Conservation (phyloP, 2,113 vertebrate genomes). For the Hypomesus transpacificus region DNA sequence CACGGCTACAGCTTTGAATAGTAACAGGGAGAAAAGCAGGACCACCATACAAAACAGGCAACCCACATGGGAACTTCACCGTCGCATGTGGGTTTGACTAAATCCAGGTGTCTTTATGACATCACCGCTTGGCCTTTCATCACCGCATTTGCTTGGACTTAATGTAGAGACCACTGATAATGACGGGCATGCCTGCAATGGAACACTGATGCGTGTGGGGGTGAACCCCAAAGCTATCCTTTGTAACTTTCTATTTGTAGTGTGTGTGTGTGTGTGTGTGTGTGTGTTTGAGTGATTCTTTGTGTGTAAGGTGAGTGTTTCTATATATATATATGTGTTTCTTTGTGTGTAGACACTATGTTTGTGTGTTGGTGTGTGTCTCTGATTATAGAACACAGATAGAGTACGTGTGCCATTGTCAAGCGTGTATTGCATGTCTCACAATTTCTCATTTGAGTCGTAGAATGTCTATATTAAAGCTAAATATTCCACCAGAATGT, state of each 20-base stretch:
- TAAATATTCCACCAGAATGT: slow-evolving; percentile 21
- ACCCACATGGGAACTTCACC: background rate
- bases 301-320: background rate
- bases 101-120: slow-evolving; percentile 11
- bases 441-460: too few species aligned
- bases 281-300: background rate
- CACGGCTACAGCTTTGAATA: slow-evolving; percentile 26
- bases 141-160: background rate
- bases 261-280: slow-evolving; percentile 7
- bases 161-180: background rate
- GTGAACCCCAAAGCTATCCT: background rate
- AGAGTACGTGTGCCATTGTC: too few species aligned
- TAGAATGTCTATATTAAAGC: background rate
- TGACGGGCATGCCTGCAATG: background rate
- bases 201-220: background rate
- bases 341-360: background rate
- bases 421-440: too few species aligned
- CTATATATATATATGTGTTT: background rate
- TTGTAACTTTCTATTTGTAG: background rate
- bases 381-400: too few species aligned
- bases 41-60: background rate
- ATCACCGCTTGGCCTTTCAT: background rate
- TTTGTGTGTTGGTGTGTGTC: too few species aligned
- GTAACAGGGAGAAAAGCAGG: background rate
- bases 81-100: background rate